Percentiles rank a stretch among this genome's conserved stretches.
These are phyloP conservation scores for Eciton burchellii DNA, from an alignment of 1,140 invertebrate genomes.

Conservation along the genomic window DNA sequence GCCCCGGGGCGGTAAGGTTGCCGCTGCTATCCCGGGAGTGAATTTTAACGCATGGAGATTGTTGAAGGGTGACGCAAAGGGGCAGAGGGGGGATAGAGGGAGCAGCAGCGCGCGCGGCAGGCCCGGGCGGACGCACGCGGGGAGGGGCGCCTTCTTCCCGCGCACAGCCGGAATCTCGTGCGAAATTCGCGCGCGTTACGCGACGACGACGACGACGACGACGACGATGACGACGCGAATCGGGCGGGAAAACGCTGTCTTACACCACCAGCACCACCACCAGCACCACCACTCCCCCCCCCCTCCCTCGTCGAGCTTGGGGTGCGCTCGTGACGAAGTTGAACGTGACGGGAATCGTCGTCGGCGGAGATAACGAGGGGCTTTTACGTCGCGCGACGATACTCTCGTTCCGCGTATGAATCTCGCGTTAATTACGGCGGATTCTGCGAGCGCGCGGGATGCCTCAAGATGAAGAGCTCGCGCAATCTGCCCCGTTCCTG, in stretches of 20 bases:
- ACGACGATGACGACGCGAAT: background rate
- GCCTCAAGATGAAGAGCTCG: background rate
- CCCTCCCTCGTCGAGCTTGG: background rate
- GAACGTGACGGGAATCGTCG: slow-evolving; percentile 56
- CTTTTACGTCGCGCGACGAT: slow-evolving; percentile 46
- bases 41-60: slow-evolving; percentile 54
- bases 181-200: slow-evolving; percentile 22
- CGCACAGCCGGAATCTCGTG: slow-evolving; percentile 7
- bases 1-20: slow-evolving; percentile 49
- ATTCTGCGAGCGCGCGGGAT: background rate
- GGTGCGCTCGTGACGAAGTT: slow-evolving; percentile 5
- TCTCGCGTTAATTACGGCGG: slow-evolving; percentile 52
- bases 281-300: no score
- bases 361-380: slow-evolving; percentile 45
- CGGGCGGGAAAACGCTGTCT: slow-evolving; percentile 31
- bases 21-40: slow-evolving; percentile 36
- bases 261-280: no score
- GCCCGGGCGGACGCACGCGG: no score
- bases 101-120: no score
- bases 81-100: no score
- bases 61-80: background rate
- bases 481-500: slow-evolving; percentile 19
- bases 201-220: background rate
- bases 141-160: no score
- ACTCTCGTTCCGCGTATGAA: slow-evolving; percentile 31